Base-by-base conservation (phyloP, 2,888 invertebrate genomes). In the Apocheima hispidaria region DNA sequence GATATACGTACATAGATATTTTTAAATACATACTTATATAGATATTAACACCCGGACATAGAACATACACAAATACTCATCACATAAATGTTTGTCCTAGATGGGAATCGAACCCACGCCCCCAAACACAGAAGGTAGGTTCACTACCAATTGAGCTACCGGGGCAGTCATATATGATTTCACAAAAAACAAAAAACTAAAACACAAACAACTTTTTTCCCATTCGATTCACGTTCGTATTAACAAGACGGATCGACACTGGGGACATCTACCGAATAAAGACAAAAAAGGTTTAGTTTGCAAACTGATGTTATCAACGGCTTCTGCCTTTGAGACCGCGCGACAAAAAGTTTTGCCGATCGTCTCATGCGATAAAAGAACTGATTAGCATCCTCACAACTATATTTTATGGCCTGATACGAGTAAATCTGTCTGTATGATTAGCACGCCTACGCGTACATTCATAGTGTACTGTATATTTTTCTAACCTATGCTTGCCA, bases 281-380 rank as follows among this genome's bases (percentile, higher is more conserved):
- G 36, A 78, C 71, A 81, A 84, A 84, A 84, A 79, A 79, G 74
- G 77, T 78, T 72, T 82, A 83, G 84, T 84, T 88, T 79, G 87
- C 85, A 80, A 86, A 83, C 78, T 81, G 79, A 84, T 81, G 80
- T 75, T 87, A 90, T 90, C 90, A 80, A 86, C 60, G 85, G 90
- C 82, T 74, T 61, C 73, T 69, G 73, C 75, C 81, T 80, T 82
- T 79, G 74, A 82, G 78, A 79, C 69, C 71, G 69, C 63, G 61
- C 75, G 67, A 63, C 68, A 88, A 86, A 88, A 84, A 78, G 70
- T 73, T 79, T 83, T 77, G 74, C 75, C 77, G 87, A 87, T 86
- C 74, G 77, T 73, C 78, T 75, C 70, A 69, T 68, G 63, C 72
- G 87, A 87, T 86, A 83, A 74, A 66, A 69, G 78, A 77, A 71